Percentiles rank a stretch among this genome's conserved stretches.
These are phyloP conservation scores for Cylindroiulus punctatus DNA, from an alignment of 2,888 invertebrate species.

Conservation along the genomic window DNA sequence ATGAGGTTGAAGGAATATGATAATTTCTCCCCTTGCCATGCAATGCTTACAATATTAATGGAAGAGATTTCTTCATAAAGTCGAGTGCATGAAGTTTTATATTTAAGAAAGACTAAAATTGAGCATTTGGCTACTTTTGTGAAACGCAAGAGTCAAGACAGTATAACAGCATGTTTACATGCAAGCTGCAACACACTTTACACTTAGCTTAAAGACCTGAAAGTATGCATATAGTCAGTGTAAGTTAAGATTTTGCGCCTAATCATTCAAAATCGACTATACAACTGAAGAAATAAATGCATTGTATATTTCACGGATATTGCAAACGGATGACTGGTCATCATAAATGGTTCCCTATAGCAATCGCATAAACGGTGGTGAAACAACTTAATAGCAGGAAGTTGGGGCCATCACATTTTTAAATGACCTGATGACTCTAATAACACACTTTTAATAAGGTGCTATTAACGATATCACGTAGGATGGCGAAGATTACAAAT, in stretches of 20 bases:
- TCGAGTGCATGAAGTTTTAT: too few species aligned
- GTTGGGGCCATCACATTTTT: constrained; percentile 5
- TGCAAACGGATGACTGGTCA: background rate
- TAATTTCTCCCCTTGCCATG: background rate
- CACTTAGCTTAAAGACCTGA: too few species aligned
- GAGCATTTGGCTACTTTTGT: too few species aligned
- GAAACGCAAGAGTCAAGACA: too few species aligned
- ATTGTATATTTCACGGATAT: background rate
- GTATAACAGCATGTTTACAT: too few species aligned
- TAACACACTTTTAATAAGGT: constrained; percentile 10
- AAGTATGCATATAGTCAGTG: too few species aligned
- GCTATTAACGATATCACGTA: background rate
- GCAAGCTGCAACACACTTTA: too few species aligned
- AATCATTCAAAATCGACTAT: too few species aligned
- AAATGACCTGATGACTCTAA: constrained; percentile 33
- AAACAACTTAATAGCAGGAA: constrained; percentile 31
- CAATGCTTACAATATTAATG: too few species aligned
- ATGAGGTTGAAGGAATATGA: background rate
- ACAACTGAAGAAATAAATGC: background rate
- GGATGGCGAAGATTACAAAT: background rate
- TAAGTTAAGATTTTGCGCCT: too few species aligned
- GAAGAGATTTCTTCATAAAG: too few species aligned
- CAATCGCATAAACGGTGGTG: background rate
- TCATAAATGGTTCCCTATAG: constrained; percentile 31
- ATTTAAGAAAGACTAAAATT: too few species aligned